Conservation (phyloP, 2,888 invertebrate species). For the Limenitis camilla region DNA sequence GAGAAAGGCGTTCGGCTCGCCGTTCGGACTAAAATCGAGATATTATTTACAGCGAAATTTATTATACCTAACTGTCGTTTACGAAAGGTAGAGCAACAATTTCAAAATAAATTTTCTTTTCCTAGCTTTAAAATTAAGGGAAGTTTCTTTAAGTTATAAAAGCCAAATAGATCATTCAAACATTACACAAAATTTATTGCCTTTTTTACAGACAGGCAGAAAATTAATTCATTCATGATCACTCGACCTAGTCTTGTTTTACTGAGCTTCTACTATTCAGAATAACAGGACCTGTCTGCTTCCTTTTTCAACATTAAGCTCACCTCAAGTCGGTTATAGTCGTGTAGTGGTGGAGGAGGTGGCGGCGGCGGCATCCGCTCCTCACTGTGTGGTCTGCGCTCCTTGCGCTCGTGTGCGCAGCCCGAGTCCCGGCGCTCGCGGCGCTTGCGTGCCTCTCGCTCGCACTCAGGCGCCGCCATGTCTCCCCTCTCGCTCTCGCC, state of each 20-base stretch:
- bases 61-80: too few species aligned
- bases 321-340: constrained; percentile 64
- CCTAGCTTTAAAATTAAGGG: too few species aligned
- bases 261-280: neutral
- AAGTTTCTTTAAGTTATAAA: too few species aligned
- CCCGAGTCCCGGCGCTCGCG: constrained; percentile 77
- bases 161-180: too few species aligned
- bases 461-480: constrained; percentile 72
- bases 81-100: too few species aligned
- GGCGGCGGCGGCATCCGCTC: constrained; percentile 62
- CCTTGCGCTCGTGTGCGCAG: constrained; percentile 65
- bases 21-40: constrained; percentile 53
- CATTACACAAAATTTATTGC: too few species aligned
- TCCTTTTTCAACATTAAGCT: neutral
- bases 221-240: too few species aligned
- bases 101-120: too few species aligned
- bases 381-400: constrained; percentile 64
- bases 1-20: constrained; percentile 60
- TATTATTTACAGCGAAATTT: neutral
- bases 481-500: constrained; percentile 58
- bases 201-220: too few species aligned
- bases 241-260: too few species aligned
- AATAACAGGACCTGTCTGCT: neutral
- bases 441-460: constrained; percentile 75
- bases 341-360: constrained; percentile 62